Evolutionary conservation across 2,797 vertebrate species (phyloP).

Genomic region (Choloepus didactylus): DNA sequence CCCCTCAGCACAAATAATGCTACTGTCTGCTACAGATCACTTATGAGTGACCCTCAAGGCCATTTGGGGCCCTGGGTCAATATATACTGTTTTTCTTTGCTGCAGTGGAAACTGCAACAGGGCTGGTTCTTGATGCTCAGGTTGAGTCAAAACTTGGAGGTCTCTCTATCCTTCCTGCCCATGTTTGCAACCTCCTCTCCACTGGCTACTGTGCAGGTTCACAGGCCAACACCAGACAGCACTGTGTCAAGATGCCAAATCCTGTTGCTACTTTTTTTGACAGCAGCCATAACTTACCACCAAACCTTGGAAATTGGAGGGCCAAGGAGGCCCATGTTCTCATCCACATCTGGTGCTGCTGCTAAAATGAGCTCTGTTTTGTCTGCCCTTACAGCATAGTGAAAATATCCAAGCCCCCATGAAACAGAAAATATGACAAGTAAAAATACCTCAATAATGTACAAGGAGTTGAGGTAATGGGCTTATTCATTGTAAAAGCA

Average conservation of each 20-base stretch:
- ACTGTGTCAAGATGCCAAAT: not conserved
- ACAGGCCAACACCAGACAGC: not conserved
- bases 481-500: constrained; percentile 78
- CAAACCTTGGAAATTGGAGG: not conserved
- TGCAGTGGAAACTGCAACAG: not conserved
- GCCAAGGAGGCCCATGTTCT: constrained; percentile 41
- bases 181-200: rapidly evolving
- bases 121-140: not conserved
- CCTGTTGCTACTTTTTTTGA: constrained; percentile 53
- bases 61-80: not conserved
- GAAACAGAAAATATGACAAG: constrained; percentile 75
- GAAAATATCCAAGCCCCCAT: constrained; percentile 76
- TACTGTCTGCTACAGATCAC: not conserved
- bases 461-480: constrained; percentile 80
- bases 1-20: not conserved
- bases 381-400: constrained; percentile 70
- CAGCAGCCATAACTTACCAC: constrained; percentile 47
- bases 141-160: not conserved
- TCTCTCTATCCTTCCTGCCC: rapidly evolving
- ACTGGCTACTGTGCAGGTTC: not conserved
- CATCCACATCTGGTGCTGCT: constrained; percentile 69
- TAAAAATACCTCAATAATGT: constrained; percentile 70
- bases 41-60: not conserved
- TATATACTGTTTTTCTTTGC: not conserved
- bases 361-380: constrained; percentile 75